These are phyloP conservation scores for Zosterops japonicus DNA, from an alignment of 2,113 vertebrate species.

Conservation along the genomic window DNA sequence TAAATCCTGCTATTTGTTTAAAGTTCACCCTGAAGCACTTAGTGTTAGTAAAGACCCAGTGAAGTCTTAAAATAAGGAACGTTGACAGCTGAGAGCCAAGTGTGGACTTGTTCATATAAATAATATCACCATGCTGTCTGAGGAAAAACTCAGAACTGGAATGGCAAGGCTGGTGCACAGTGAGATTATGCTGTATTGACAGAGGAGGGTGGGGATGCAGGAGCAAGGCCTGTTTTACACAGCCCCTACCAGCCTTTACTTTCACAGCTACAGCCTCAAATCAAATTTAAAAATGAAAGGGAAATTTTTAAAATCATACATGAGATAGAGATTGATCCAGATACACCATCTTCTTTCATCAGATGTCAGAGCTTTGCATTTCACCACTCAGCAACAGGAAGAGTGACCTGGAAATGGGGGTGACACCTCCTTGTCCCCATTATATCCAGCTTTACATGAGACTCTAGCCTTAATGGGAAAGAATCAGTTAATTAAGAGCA, in stretches of 20 bases:
- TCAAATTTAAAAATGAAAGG: neutral
- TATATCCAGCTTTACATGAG: neutral
- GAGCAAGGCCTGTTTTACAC: neutral
- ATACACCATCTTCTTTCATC: neutral
- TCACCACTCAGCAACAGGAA: neutral
- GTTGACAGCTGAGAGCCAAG: slow-evolving; percentile 31
- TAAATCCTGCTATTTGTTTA: neutral
- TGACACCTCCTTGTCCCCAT: slow-evolving; percentile 3
- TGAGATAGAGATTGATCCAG: neutral
- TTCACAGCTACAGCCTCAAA: neutral
- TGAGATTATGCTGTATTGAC: slow-evolving; percentile 19
- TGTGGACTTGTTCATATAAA: slow-evolving; percentile 41
- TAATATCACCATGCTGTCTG: neutral
- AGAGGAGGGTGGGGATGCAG: slow-evolving; percentile 22
- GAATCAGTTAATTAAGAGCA: slow-evolving; percentile 49
- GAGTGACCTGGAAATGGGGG: neutral
- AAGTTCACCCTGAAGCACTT: neutral
- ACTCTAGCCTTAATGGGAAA: slow-evolving; percentile 34
- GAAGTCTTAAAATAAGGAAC: slow-evolving; percentile 24
- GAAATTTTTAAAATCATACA: neutral
- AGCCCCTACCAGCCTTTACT: neutral
- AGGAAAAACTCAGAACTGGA: neutral
- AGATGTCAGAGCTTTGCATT: neutral
- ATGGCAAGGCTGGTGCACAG: neutral
- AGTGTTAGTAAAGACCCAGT: neutral